Evolutionary conservation across 2,888 invertebrate species (phyloP), one percentile per base, ranked within the genome.

Genomic region (Apamea epomidion): DNA sequence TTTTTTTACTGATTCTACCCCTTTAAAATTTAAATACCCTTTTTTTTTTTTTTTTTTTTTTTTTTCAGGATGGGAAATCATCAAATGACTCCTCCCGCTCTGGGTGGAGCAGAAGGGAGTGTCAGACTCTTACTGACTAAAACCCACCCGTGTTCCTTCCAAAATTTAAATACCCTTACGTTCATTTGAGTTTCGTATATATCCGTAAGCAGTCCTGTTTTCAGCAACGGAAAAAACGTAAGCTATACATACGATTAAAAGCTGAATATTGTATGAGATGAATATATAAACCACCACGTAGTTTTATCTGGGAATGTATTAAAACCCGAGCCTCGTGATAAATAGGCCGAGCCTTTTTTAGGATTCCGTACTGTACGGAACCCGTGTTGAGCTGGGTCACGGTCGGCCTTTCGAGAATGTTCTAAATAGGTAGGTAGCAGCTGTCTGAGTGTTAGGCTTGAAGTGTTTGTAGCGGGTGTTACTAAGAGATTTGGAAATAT

Each of bases 331-430:
- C 65, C 65, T 80, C 67, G 83, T 89, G 88, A 90, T 89, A 90
- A 89, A 89, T 90, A 87, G 86, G 69, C 62, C n/a, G 70, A 76
- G 74, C 72, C 82, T 89, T 91, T 84, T 89, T 90, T 90, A 88
- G 81, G 86, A 89, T 91, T 90, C 89, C 76, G 87, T 70, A 76
- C 85, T 69, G 70, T 76, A 21, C 74, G 65, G 84, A 76, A 70
- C 76, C 85, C 77, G 76, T 81, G 84, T 84, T 85, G 88, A 83
- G 83, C 78, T 84, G 83, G 87, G 90, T 88, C 88, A 83, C 82
- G 84, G 82, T 78, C 83, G 71, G 80, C 81, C 76, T 62, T 76
- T 86, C 51, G 80, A 70, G 81, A 89, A 89, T 83, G 76, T 85
- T 87, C 81, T 78, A 79, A 87, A 81, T 70, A 83, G 82, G 78